phyloP scores from a whole-genome alignment of 2,888 invertebrate species.

The Polydrusus cervinus region DNA sequence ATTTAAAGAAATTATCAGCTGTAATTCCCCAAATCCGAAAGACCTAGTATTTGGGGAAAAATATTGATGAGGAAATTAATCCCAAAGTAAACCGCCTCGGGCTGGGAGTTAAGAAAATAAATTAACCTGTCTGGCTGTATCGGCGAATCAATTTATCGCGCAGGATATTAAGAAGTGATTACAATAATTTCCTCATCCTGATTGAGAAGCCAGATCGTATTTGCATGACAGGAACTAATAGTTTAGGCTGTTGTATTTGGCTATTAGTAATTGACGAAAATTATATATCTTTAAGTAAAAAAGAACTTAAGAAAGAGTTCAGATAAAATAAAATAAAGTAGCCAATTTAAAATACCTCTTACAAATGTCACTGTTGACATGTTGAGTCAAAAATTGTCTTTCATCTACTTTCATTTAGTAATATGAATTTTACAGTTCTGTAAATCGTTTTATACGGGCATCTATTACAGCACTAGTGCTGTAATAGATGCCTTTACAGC shows the following conservation, averaged over 20 bases:
- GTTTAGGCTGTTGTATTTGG: slow-evolving; percentile 6
- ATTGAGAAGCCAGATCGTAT: slow-evolving; percentile 45
- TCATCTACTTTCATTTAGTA: too few species aligned
- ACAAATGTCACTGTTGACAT: too few species aligned
- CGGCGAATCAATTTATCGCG: slow-evolving; percentile 50
- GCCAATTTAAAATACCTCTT: too few species aligned
- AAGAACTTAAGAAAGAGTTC: too few species aligned
- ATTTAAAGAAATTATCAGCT: neutral
- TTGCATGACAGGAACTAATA: slow-evolving; percentile 46
- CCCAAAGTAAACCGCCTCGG: slow-evolving; percentile 1
- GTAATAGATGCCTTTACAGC: too few species aligned
- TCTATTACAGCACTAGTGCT: too few species aligned
- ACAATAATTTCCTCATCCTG: slow-evolving; percentile 46
- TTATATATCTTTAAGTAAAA: too few species aligned
- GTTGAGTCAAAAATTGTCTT: too few species aligned
- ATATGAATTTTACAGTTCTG: too few species aligned
- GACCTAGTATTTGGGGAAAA: neutral
- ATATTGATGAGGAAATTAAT: slow-evolving; percentile 6
- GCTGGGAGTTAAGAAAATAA: slow-evolving; percentile 38
- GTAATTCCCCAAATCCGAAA: neutral
- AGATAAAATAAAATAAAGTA: too few species aligned
- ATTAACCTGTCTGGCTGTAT: slow-evolving; percentile 29
- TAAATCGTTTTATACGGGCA: too few species aligned
- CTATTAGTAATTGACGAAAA: neutral
- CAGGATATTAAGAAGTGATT: slow-evolving; percentile 49